Evolutionary conservation across 2,888 invertebrate species (phyloP).

Genomic region (Andricus curvator): DNA sequence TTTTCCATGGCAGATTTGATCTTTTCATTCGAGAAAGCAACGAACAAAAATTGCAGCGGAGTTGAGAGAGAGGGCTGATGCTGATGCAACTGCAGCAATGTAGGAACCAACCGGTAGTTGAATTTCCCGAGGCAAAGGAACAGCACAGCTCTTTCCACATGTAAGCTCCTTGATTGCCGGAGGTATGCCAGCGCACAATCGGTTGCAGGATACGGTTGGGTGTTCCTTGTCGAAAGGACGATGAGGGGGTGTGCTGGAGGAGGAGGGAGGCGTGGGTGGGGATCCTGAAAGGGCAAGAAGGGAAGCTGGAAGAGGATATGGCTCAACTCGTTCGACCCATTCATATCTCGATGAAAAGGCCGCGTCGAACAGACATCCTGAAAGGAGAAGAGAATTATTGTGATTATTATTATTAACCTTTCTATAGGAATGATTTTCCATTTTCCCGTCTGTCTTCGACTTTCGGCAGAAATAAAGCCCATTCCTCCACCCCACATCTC

Average conservation of each 20-base stretch:
- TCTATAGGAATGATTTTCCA: conserved; percentile 77
- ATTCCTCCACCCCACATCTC: conserved; percentile 1
- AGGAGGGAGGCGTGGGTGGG: background rate
- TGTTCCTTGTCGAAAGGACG: conserved; percentile 33
- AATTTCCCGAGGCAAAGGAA: conserved; percentile 28
- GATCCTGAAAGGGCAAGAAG: conserved; percentile 43
- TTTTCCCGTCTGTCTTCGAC: conserved; percentile 73
- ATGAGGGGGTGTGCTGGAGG: background rate
- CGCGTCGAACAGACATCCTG: conserved; percentile 72
- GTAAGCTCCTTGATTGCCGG: conserved; percentile 24
- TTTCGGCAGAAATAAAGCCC: conserved; percentile 45
- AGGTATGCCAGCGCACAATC: conserved; percentile 13
- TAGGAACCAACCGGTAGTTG: background rate
- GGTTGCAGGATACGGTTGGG: conserved; percentile 29
- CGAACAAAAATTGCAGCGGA: background rate
- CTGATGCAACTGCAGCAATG: background rate
- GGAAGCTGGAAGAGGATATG: conserved; percentile 71
- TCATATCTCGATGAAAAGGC: conserved; percentile 76
- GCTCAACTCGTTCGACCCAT: conserved; percentile 78
- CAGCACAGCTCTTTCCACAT: background rate
- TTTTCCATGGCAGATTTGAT: background rate
- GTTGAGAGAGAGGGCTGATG: background rate
- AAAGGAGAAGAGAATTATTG: conserved; percentile 77
- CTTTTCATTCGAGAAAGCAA: conserved; percentile 12
- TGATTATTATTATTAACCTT: conserved; percentile 77